A percentile compares a stretch with the other conserved stretches of the same genome.
Conservation (phyloP, 2,797 vertebrate species). For the Masticophis lateralis region DNA sequence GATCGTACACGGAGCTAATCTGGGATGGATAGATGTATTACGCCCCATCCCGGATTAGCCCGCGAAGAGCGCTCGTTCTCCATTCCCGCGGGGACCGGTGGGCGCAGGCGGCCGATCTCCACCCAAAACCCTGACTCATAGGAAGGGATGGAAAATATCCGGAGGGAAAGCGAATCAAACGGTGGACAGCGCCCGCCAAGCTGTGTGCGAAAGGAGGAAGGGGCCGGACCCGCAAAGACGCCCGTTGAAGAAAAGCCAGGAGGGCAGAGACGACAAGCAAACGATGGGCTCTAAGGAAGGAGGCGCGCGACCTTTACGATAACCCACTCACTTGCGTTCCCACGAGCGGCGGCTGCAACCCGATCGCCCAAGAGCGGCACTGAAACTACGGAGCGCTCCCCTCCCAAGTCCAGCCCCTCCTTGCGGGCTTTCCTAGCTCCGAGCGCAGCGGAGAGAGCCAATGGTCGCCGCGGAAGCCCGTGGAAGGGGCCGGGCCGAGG, state of each 20-base stretch:
- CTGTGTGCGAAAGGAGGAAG: background rate
- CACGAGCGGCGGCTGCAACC: background rate
- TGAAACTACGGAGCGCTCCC: background rate
- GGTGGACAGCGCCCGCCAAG: background rate
- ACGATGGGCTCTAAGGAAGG: background rate
- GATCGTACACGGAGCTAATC: background rate
- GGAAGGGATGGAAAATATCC: background rate
- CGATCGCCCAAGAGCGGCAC: background rate
- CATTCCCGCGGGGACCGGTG: background rate
- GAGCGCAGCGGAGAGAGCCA: background rate
- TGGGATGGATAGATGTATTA: background rate
- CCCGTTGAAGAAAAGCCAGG: background rate
- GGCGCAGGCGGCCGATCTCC: background rate
- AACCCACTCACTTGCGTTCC: slow-evolving; percentile 1
- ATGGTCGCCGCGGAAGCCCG: background rate
- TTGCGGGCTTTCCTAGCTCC: background rate
- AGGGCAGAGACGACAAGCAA: background rate
- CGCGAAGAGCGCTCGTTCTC: background rate
- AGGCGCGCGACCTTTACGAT: background rate
- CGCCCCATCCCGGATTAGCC: background rate
- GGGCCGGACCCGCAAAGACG: background rate
- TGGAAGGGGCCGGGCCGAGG: background rate
- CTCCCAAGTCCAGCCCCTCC: background rate
- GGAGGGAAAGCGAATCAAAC: background rate
- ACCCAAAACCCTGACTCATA: background rate